Evolutionary conservation across 2,888 invertebrate species (phyloP).

Genomic region (Heliconius cydno): DNA sequence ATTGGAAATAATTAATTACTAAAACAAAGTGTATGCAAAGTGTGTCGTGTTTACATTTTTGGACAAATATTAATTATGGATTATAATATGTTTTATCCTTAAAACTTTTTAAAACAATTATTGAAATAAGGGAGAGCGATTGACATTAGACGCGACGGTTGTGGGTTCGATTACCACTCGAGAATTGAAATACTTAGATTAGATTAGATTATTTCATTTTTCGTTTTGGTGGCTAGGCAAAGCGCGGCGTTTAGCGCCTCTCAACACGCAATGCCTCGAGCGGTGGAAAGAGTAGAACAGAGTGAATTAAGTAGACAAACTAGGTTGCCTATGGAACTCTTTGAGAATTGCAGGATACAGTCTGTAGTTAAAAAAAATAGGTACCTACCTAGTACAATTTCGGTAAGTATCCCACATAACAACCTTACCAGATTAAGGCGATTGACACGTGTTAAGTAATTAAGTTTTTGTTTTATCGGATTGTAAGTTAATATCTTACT

Average conservation of each 20-base stretch:
- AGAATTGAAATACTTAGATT: too few relatives aligned
- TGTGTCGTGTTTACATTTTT: neutral
- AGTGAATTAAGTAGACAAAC: too few relatives aligned
- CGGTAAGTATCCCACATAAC: neutral
- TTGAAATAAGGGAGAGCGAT: neutral
- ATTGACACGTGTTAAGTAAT: constrained; percentile 10
- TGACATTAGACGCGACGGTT: too few relatives aligned
- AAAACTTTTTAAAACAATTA: neutral
- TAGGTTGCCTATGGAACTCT: too few relatives aligned
- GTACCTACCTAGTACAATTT: neutral
- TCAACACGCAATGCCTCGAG: too few relatives aligned
- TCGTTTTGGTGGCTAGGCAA: too few relatives aligned
- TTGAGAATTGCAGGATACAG: too few relatives aligned
- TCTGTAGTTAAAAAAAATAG: neutral
- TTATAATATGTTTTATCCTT: neutral
- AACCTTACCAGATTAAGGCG: constrained; percentile 3
- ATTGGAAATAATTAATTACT: constrained; percentile 38
- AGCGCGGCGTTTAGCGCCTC: too few relatives aligned
- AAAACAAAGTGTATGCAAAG: constrained; percentile 39
- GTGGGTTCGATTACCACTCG: too few relatives aligned
- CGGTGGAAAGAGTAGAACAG: too few relatives aligned
- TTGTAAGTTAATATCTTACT: constrained; percentile 18
- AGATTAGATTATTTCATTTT: too few relatives aligned
- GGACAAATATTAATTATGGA: neutral
- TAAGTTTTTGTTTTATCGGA: constrained; percentile 27